Evolutionary conservation across 2,797 vertebrate species (phyloP), one percentile per base, ranked within the genome.

Genomic region (Euphonia xanthogaster): DNA sequence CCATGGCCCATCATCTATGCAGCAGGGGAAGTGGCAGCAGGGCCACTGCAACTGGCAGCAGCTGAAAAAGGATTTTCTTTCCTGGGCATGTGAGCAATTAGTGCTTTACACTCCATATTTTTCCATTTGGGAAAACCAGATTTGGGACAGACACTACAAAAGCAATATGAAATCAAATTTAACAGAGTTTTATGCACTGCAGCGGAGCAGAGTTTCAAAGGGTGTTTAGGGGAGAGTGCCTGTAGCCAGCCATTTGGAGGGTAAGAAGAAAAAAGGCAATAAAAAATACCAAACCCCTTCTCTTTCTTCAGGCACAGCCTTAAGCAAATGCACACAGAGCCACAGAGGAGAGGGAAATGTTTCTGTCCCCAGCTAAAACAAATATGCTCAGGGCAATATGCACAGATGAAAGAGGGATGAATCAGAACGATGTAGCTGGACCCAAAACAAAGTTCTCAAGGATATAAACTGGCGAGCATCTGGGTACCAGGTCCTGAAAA

Each of bases 1-100:
- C 76, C 0, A 1, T 2, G 10, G 62, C 31, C 48, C 0, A 0
- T 25, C 47, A 21, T 7, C 22, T n/a, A 18, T 23, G 58, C 2
- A 0, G 24, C 2, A 33, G 35, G 20, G 45, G 14, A 84, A 61
- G n/a, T 5, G 11, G 20, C 62, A 76, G 79, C 58, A 51, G 40
- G n/a, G 53, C 33, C 33, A 4, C 17, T 76, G 66, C 53, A 42
- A 9, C 0, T 0, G 17, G 65, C 45, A 77, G 65, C 57, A 72
- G 53, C 53, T 80, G 47, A 45, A 61, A 77, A 91, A 28, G 18
- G 73, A 31, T 72, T 91, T 87, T 91, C 55, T 73, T 84, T 55
- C 71, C 74, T 17, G 27, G 74, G 37, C 58, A 65, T 70, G 44
- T 33, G 62, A 58, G 82, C 19, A 74, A 60, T 63, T 42, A 72